phyloP scores from a whole-genome alignment of 2,888 invertebrate genomes.

The Himalopsyche kuldschensis region DNA sequence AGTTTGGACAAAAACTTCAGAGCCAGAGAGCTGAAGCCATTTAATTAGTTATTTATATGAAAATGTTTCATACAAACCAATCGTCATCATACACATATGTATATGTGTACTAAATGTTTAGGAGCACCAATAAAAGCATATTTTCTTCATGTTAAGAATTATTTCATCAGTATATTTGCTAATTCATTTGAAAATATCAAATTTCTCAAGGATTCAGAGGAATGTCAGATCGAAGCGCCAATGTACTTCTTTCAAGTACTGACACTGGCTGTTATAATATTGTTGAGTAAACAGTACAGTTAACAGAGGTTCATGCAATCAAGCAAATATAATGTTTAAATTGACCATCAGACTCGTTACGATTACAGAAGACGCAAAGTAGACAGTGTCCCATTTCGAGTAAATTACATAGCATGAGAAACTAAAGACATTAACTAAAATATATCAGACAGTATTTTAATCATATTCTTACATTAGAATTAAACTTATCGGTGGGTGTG shows the following conservation, averaged over 20 bases:
- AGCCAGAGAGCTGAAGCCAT: no score
- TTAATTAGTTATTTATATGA: no score
- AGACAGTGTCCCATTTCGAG: neutral
- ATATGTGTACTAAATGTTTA: no score
- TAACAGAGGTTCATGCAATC: neutral
- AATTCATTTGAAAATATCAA: no score
- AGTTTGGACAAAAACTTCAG: no score
- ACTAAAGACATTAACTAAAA: neutral
- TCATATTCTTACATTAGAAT: neutral
- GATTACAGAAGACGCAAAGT: neutral
- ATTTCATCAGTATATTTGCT: no score
- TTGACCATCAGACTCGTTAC: neutral
- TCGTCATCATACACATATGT: no score
- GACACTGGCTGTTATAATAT: conserved; percentile 31
- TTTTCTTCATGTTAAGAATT: no score
- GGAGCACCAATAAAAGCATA: no score
- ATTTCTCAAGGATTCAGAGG: no score
- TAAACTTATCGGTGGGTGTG: neutral
- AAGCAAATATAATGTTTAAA: neutral
- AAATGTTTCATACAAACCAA: no score
- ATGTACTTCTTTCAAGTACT: neutral
- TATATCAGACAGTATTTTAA: neutral
- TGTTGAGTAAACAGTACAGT: neutral
- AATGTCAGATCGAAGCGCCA: no score
- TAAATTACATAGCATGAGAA: neutral